Percentiles rank a stretch among this genome's conserved stretches.
phyloP scores from a whole-genome alignment of 2,888 invertebrate genomes.

The Brachyptera putata region DNA sequence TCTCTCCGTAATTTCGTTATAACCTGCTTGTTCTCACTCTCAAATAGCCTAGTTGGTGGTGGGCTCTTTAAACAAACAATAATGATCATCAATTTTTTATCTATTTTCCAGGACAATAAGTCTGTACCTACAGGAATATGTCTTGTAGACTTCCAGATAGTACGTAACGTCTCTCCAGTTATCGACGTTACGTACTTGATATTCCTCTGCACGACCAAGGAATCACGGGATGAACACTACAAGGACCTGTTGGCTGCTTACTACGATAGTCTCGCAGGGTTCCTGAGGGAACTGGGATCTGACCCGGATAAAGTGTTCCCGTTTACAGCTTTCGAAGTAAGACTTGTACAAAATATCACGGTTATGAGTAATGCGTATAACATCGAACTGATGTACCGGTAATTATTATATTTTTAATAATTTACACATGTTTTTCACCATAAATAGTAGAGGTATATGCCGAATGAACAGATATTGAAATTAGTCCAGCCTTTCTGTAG shows the following conservation, averaged over 20 bases:
- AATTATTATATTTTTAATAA: too few species aligned
- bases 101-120: neutral
- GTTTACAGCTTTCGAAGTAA: slow-evolving; percentile 1
- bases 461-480: too few species aligned
- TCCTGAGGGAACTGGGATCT: neutral
- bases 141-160: slow-evolving; percentile 15
- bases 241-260: slow-evolving; percentile 9
- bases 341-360: too few species aligned
- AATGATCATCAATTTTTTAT: too few species aligned
- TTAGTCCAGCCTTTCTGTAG: too few species aligned
- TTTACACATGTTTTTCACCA: too few species aligned
- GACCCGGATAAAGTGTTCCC: slow-evolving; percentile 12
- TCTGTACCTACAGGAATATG: neutral
- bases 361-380: too few species aligned
- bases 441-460: too few species aligned
- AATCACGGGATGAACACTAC: slow-evolving; percentile 4
- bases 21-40: neutral
- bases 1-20: too few species aligned
- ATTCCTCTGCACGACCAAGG: slow-evolving; percentile 1
- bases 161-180: slow-evolving; percentile 3
- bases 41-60: too few species aligned
- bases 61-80: too few species aligned
- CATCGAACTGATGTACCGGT: too few species aligned
- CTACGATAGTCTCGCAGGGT: neutral
- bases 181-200: slow-evolving; percentile 14